Evolutionary conservation across 2,797 vertebrate genomes (phyloP).

Genomic region (Threskiornis aethiopicus): DNA sequence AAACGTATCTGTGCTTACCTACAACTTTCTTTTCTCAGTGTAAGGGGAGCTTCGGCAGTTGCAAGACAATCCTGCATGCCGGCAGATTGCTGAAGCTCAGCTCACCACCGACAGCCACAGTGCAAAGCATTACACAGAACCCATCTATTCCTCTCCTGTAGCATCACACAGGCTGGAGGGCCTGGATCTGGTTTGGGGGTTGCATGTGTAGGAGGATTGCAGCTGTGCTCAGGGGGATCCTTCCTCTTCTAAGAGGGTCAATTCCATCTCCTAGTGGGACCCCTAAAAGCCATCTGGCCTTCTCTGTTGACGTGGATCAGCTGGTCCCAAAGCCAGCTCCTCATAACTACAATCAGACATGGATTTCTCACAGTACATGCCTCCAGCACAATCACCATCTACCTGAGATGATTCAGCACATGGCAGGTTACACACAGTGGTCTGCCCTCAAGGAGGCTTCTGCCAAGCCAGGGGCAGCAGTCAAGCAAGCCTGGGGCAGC

Average conservation of each 20-base stretch:
- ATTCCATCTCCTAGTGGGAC: background rate
- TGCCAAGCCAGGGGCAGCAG: background rate
- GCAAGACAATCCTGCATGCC: fast-evolving
- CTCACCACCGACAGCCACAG: background rate
- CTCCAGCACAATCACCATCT: background rate
- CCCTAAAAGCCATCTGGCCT: background rate
- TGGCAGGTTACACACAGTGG: background rate
- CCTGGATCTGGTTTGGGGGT: background rate
- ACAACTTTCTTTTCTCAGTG: fast-evolving
- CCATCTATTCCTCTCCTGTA: no score
- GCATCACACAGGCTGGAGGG: fast-evolving
- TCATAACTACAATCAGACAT: background rate
- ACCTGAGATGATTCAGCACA: fast-evolving
- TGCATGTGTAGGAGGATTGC: fast-evolving
- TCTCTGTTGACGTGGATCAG: background rate
- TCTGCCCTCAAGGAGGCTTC: no score
- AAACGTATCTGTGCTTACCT: background rate
- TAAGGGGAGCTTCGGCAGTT: background rate
- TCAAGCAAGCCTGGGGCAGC: background rate
- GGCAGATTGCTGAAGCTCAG: background rate
- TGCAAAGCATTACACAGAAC: background rate
- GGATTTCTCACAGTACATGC: fast-evolving
- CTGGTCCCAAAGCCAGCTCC: background rate
- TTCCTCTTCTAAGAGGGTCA: background rate
- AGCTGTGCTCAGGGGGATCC: no score